Conservation (phyloP, 2,797 vertebrate genomes). For the Coregonus ussuriensis region DNA sequence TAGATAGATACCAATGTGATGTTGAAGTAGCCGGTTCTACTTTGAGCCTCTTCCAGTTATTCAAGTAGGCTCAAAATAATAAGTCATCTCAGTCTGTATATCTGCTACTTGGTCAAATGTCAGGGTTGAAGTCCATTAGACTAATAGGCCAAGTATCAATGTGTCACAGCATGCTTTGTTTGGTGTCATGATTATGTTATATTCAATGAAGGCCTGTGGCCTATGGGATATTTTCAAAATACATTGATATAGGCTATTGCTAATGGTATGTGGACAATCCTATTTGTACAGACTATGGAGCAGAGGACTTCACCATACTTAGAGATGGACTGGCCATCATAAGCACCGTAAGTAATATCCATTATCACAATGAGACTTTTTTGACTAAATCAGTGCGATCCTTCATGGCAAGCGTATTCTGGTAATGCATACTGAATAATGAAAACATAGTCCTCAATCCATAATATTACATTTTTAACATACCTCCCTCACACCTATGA, state of each 20-base stretch:
- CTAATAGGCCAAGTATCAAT: background rate
- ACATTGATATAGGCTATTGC: background rate
- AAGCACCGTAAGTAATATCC: slow-evolving; percentile 79
- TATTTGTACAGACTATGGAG: slow-evolving; percentile 67
- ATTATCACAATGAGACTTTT: background rate
- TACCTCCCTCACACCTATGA: background rate
- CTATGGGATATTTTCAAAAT: too few species aligned
- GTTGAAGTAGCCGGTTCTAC: background rate
- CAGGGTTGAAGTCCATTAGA: background rate
- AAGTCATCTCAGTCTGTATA: background rate
- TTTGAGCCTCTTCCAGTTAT: too few species aligned
- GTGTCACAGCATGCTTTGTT: background rate
- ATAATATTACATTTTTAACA: background rate
- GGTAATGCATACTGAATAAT: background rate
- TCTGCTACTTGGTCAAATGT: background rate
- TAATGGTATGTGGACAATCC: background rate
- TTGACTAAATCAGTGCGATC: background rate
- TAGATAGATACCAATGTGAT: background rate
- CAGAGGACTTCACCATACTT: slow-evolving; percentile 87
- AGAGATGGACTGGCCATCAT: slow-evolving; percentile 85
- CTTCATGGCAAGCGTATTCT: background rate
- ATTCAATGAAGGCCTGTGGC: background rate
- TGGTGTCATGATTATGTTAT: background rate
- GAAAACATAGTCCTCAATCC: background rate
- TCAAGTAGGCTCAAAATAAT: too few species aligned